These are phyloP conservation scores for Syrmaticus mikado DNA, from an alignment of 2,113 vertebrate species.

Conservation along the genomic window DNA sequence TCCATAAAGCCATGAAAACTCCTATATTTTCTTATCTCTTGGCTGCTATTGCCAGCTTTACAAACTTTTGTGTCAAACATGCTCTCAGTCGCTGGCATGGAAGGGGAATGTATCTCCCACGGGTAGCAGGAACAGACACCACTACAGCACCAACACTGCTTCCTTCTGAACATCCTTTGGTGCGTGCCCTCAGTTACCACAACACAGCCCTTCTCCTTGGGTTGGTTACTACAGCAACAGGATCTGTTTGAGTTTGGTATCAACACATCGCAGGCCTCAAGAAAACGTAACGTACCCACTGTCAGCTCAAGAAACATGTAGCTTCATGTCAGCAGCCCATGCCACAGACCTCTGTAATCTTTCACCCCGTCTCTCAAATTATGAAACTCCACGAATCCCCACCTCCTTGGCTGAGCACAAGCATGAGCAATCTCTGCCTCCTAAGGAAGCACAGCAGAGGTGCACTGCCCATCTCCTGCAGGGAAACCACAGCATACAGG, in stretches of 20 bases:
- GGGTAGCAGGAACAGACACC: not conserved
- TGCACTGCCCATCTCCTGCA: not conserved
- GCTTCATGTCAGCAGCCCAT: constrained; percentile 1
- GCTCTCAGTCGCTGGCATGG: not conserved
- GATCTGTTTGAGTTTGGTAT: constrained; percentile 9
- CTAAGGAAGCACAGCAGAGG: not conserved
- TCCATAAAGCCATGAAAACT: not conserved
- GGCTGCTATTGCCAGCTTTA: not conserved
- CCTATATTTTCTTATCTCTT: not conserved
- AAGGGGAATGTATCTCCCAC: constrained; percentile 1
- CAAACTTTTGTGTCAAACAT: not conserved
- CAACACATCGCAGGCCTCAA: not conserved
- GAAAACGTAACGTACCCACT: not conserved
- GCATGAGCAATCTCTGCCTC: not conserved
- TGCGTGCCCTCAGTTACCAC: not conserved
- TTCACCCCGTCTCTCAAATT: not conserved
- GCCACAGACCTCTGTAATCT: not conserved
- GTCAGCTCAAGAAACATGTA: not conserved
- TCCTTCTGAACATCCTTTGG: not conserved
- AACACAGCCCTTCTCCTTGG: not conserved
- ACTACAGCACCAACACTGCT: not conserved
- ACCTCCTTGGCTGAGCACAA: not conserved
- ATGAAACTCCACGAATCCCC: not conserved
- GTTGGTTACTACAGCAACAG: constrained; percentile 57
- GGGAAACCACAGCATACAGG: not conserved